Conservation (phyloP, 2,888 invertebrate species). For the Cephalotes varians region DNA sequence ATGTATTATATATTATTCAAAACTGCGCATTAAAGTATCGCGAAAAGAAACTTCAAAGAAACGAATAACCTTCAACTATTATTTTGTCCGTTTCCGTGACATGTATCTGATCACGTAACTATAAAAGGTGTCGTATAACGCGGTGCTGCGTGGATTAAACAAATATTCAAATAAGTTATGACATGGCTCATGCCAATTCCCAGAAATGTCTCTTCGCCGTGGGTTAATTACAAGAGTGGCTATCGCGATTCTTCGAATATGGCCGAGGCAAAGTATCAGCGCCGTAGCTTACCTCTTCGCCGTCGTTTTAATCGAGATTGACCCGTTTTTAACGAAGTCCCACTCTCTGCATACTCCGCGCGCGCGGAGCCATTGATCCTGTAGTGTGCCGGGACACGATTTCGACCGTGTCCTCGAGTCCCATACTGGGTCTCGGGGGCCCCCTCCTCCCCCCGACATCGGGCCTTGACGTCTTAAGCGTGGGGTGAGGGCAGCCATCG, state of each 20-base stretch:
- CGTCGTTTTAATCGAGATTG: constrained; percentile 66
- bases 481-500: constrained; percentile 76
- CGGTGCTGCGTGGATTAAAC: not conserved
- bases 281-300: constrained; percentile 33
- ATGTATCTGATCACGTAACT: not conserved
- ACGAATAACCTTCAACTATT: not conserved
- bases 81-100: not conserved
- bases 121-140: not conserved
- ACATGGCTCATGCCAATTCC: constrained; percentile 18
- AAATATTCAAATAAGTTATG: constrained; percentile 19
- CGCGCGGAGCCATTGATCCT: constrained; percentile 69
- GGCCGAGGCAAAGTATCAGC: constrained; percentile 7
- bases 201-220: constrained; percentile 14
- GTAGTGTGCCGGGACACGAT: constrained; percentile 63
- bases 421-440: constrained; percentile 60
- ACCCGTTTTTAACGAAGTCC: constrained; percentile 71
- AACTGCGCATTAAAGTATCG: not conserved
- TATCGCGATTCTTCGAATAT: constrained; percentile 47
- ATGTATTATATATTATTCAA: too few relatives aligned
- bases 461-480: constrained; percentile 77
- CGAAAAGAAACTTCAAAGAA: not conserved
- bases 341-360: constrained; percentile 52
- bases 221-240: constrained; percentile 41
- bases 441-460: constrained; percentile 57
- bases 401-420: constrained; percentile 64